Conservation (phyloP, 92 coral and sea anemone genomes). For the Umimayanthus chanpuru region DNA sequence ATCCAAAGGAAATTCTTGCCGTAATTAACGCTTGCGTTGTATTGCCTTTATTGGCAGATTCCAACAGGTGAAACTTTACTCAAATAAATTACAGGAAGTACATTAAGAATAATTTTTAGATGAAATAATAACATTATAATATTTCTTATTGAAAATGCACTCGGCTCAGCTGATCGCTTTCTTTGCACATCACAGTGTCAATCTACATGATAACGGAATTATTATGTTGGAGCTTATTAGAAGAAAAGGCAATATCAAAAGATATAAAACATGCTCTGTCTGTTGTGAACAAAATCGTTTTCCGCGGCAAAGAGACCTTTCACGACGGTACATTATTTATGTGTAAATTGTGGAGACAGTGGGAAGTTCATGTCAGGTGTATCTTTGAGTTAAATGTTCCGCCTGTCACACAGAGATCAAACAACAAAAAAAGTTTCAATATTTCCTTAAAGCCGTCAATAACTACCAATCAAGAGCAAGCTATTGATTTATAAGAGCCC, state of each 20-base stretch:
- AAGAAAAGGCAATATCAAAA: not conserved
- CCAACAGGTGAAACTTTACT: not conserved
- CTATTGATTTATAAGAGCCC: not conserved
- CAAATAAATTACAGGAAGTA: too few species aligned
- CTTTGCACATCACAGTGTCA: not conserved
- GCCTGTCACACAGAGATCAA: not conserved
- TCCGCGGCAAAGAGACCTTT: not conserved
- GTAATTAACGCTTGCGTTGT: not conserved
- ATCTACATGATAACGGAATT: not conserved
- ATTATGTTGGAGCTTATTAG: not conserved
- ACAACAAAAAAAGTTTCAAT: too few species aligned
- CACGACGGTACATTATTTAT: not conserved
- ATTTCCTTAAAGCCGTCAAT: not conserved
- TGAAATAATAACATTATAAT: too few species aligned
- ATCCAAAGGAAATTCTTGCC: not conserved
- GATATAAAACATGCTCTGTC: not conserved
- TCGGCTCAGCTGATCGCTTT: not conserved
- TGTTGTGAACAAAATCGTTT: not conserved
- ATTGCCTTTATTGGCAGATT: not conserved
- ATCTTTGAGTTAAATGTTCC: not conserved
- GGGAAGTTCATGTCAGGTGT: not conserved
- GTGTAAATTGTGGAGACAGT: not conserved
- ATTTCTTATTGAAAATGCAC: not conserved
- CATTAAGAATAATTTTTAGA: not conserved
- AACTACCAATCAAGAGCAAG: not conserved